These are phyloP conservation scores for Ephialtes manifestator DNA, from an alignment of 2,888 invertebrate genomes.

Conservation along the genomic window DNA sequence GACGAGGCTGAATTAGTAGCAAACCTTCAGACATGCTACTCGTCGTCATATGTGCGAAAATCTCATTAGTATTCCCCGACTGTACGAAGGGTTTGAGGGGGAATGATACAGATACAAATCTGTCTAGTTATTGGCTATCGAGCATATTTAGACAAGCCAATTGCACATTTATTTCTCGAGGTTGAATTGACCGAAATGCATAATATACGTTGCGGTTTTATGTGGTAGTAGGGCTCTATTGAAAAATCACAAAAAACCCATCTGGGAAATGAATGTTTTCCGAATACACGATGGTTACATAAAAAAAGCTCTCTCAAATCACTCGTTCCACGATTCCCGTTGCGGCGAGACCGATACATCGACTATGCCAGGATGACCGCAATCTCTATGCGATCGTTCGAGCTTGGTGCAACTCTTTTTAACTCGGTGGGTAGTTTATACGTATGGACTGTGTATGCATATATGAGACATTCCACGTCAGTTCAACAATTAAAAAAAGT, in stretches of 20 bases:
- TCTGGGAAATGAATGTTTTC: slow-evolving; percentile 36
- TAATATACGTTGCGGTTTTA: not conserved
- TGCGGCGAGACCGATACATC: slow-evolving; percentile 15
- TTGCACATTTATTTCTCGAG: not conserved
- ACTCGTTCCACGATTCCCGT: not conserved
- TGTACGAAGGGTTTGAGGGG: not conserved
- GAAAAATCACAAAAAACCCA: slow-evolving; percentile 13
- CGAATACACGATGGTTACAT: slow-evolving; percentile 20
- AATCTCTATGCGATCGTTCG: slow-evolving; percentile 19
- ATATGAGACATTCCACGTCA: too few relatives aligned
- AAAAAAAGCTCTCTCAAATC: slow-evolving; percentile 6
- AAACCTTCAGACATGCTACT: not conserved
- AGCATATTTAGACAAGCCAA: not conserved
- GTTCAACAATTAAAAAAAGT: too few relatives aligned
- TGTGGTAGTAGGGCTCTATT: not conserved
- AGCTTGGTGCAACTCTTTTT: slow-evolving; percentile 5
- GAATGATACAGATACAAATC: not conserved
- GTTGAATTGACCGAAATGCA: slow-evolving; percentile 3
- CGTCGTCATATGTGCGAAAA: slow-evolving; percentile 2
- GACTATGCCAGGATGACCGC: slow-evolving; percentile 16
- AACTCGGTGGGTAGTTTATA: slow-evolving; percentile 16
- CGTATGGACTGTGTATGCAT: not conserved
- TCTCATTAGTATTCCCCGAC: slow-evolving; percentile 6
- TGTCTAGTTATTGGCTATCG: not conserved
- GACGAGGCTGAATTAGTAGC: slow-evolving; percentile 19